Percentiles rank a stretch among this genome's conserved stretches.
These are phyloP conservation scores for Arge pagana DNA, from an alignment of 2,888 invertebrate species.

Conservation along the genomic window DNA sequence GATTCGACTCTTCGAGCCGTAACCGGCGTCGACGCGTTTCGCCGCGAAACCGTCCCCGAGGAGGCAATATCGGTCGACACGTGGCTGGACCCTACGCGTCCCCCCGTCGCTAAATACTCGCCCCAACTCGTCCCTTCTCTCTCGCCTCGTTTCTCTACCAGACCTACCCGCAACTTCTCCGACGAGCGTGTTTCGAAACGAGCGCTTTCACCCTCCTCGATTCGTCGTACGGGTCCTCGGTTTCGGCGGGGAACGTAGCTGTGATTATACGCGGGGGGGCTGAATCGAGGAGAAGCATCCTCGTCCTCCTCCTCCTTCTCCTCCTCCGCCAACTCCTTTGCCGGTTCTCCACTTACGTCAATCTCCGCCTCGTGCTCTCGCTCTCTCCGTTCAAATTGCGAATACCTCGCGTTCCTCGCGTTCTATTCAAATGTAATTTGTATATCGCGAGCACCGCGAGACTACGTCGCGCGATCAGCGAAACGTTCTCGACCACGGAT, in stretches of 20 bases:
- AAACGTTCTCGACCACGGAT: not conserved
- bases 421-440: constrained; percentile 58
- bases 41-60: no score
- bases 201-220: no score
- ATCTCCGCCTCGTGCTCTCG: constrained; percentile 23
- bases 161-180: constrained; percentile 20
- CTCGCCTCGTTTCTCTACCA: constrained; percentile 17
- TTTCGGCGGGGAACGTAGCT: constrained; percentile 39
- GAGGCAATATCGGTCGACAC: constrained; percentile 52
- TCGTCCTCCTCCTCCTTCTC: constrained; percentile 15
- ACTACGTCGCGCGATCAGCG: not conserved
- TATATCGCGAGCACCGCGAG: constrained; percentile 34
- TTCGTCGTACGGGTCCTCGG: constrained; percentile 38
- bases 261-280: constrained; percentile 46
- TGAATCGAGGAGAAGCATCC: constrained; percentile 27
- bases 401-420: constrained; percentile 54
- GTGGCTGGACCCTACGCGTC: constrained; percentile 44
- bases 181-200: constrained; percentile 7
- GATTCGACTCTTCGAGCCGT: not conserved
- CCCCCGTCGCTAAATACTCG: constrained; percentile 20
- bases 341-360: constrained; percentile 8
- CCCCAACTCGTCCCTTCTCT: constrained; percentile 21
- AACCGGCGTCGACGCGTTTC: no score
- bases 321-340: constrained; percentile 12
- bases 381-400: constrained; percentile 51